phyloP scores from a whole-genome alignment of 2,888 invertebrate species.

The Agriopis leucophaearia region DNA sequence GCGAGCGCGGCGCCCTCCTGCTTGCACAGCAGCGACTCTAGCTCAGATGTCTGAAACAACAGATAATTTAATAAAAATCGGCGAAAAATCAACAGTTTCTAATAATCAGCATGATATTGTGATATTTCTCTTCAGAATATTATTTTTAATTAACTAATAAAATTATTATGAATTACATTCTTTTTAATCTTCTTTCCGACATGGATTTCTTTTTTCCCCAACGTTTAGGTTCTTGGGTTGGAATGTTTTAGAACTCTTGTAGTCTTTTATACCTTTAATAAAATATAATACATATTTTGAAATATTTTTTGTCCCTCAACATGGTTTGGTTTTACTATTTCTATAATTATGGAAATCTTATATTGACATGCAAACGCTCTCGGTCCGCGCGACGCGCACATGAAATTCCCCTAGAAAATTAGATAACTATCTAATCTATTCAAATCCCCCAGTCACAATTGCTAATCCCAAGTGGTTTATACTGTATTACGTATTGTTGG shows the following conservation, averaged over 20 bases:
- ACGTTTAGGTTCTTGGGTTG: background rate
- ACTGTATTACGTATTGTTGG: conserved; percentile 14
- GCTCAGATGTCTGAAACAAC: conserved; percentile 90
- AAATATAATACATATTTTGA: background rate
- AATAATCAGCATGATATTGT: background rate
- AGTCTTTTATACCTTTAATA: background rate
- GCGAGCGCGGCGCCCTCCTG: conserved; percentile 89
- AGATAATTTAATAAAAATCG: background rate
- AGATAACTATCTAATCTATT: conserved; percentile 35
- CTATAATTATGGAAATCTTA: conserved; percentile 50
- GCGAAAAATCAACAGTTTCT: background rate
- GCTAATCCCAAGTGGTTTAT: conserved; percentile 16
- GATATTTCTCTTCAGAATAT: background rate
- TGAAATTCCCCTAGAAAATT: conserved; percentile 37
- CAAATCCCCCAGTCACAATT: conserved; percentile 23
- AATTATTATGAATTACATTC: too few species aligned
- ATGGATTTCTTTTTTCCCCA: background rate
- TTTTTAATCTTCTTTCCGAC: too few species aligned
- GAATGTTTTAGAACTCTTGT: background rate
- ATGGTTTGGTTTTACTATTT: conserved; percentile 15
- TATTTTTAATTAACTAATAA: too few species aligned
- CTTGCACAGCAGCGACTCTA: conserved; percentile 93
- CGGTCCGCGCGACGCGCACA: conserved; percentile 31
- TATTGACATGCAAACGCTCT: conserved; percentile 54
- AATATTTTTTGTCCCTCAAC: conserved; percentile 1